Base-by-base conservation (phyloP, 1,140 invertebrate genomes). In the Sycophila sp. region DNA sequence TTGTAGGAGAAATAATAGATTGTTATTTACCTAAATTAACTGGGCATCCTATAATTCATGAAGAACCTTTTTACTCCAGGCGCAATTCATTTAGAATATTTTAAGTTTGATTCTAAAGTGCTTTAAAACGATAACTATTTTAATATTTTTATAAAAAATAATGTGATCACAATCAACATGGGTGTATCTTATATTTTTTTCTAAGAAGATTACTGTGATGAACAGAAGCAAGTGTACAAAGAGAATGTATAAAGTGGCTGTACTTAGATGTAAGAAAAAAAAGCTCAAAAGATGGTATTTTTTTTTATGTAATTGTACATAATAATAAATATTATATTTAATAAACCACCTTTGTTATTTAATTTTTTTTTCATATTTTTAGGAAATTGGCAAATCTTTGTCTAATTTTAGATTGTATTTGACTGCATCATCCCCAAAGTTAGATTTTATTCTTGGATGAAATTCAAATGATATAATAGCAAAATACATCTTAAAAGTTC, bases 1-100 rank as follows among this genome's bases (percentile, higher is more conserved):
- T 87, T 40, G 62, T 92, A 4, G 89, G 90, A 40, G 78, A 77
- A 51, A 51, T 90, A 0, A 83, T 92, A 73, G 88, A 90, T 70
- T 71, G 75, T 11, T 71, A 83, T 26, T 80, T 88, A 59, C 53
- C 75, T 11, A 69, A 10, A 3, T 55, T 88, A 19, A 87, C 83
- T 58, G 85, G 86, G 72, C 76, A 51, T 47, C 83, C 81, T 3
- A 82, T 85, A 55, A 81, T 85, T 71, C 85, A 86, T 5, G 80
- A 83, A 75, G 84, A 86, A 76, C 68, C 75, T 60, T 86, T 86
- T 78, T 86, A 86, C 63, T 71, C 76, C 68, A 74, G 78, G 69
- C 77, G 84, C 6, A 70, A 19, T 55, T 24, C n/a, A n/a, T n/a
- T n/a, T n/a, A n/a, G 38, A 28, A 59, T n/a, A 36, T 42, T 66